Evolutionary conservation across 1,140 invertebrate genomes (phyloP), one percentile per base, ranked within the genome.

Genomic region (Sinella curviseta): DNA sequence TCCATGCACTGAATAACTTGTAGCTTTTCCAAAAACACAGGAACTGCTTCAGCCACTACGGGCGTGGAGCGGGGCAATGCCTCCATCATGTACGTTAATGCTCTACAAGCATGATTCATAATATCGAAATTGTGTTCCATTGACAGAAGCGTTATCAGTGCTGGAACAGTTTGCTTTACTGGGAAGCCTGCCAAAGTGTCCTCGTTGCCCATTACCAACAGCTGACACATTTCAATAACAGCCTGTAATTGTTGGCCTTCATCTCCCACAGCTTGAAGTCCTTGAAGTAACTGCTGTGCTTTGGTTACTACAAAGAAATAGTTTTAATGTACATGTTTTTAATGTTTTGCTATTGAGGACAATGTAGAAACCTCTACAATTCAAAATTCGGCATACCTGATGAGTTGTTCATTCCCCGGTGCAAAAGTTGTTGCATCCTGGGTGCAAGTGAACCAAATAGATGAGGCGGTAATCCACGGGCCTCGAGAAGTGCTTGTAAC

Each of bases 91-190:
- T 99, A 99, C 0, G 97, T 99, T 16, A 99, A 89, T 8, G 97
- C 97, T 67, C 98, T 93, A 87, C 97, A 99, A 0, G 97, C 97
- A 87, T 99, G 96, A 86, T 99, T 98, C 97, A 99, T 99, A 90
- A 99, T 98, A 87, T 99, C 98, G 89, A 99, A 99, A 89, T 99
- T 99, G 86, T 99, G 96, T 85, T 97, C 95, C 90, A 96, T 95
- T 33, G 93, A 92, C 1, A 97, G 90, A 35, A 97, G 87, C 84
- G 91, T 93, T 57, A 96, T 95, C 1, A 99, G 90, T 1, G 96
- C 96, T 16, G 97, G 97, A 17, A 99, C 97, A 17, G 98, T 97
- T 88, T 98, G 96, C 84, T 98, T 97, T 0, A 99, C 95, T 0
- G 97, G 97, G 87, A 99, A 99, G 28, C 97, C 97, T 33, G 97